These are phyloP conservation scores for Drosophila yooni DNA, from an alignment of 2,888 invertebrate species.

Conservation along the genomic window DNA sequence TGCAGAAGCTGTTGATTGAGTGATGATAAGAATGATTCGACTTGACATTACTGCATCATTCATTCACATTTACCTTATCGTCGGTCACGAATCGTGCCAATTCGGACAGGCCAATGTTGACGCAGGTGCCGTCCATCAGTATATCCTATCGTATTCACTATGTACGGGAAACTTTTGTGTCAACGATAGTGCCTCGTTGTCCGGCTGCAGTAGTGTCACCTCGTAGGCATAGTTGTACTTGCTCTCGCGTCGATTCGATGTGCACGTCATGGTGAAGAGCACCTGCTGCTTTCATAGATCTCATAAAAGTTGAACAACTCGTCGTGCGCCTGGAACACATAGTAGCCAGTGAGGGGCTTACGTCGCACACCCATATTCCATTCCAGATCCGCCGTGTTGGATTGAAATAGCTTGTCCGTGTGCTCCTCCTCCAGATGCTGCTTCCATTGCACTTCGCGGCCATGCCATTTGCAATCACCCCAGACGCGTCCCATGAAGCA, in stretches of 20 bases:
- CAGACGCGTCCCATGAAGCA: constrained; percentile 85
- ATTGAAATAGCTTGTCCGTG: constrained; percentile 85
- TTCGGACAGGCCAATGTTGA: constrained; percentile 79
- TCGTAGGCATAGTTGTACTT: constrained; percentile 83
- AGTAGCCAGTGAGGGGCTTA: constrained; percentile 83
- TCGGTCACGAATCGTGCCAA: constrained; percentile 81
- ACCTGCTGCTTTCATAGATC: constrained; percentile 82
- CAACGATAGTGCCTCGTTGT: constrained; percentile 82
- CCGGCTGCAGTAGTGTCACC: constrained; percentile 81
- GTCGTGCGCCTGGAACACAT: constrained; percentile 82
- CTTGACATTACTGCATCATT: not conserved
- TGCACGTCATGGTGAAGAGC: constrained; percentile 84
- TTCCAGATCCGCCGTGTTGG: constrained; percentile 62
- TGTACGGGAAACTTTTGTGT: constrained; percentile 84
- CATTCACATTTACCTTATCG: constrained; percentile 72
- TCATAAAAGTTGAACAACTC: constrained; percentile 85
- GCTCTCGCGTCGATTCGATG: constrained; percentile 80
- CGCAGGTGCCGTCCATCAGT: constrained; percentile 83
- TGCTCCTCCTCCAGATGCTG: constrained; percentile 87
- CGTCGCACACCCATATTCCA: constrained; percentile 82
- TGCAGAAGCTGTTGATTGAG: constrained; percentile 69
- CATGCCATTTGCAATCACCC: constrained; percentile 87
- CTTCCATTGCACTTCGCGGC: constrained; percentile 88
- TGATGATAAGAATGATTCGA: not conserved
- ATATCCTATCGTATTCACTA: constrained; percentile 84